phyloP scores from a whole-genome alignment of 2,888 invertebrate genomes.

The Oxytorus armatus region DNA sequence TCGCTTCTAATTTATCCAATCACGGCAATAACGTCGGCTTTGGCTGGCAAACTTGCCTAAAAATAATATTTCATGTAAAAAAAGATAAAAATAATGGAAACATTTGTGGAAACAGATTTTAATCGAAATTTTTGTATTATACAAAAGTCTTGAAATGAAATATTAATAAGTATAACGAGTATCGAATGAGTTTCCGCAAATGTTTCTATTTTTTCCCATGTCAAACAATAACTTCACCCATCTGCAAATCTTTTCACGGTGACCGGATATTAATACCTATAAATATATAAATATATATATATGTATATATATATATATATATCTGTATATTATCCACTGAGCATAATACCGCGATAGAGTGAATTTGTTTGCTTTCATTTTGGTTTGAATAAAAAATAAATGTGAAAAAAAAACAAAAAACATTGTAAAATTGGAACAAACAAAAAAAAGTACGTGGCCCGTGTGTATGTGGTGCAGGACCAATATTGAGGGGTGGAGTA shows the following conservation, averaged over 20 bases:
- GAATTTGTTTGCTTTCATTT: no score
- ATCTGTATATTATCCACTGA: background rate
- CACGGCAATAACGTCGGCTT: slow-evolving; percentile 23
- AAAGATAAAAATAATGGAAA: background rate
- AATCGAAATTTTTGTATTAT: background rate
- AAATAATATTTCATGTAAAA: background rate
- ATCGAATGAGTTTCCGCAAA: slow-evolving; percentile 30
- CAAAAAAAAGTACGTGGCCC: slow-evolving; percentile 75
- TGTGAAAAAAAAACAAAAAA: background rate
- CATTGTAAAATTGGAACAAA: slow-evolving; percentile 34
- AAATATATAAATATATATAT: slow-evolving; percentile 10
- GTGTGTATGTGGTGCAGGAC: slow-evolving; percentile 81
- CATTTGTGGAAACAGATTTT: background rate
- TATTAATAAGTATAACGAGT: no score
- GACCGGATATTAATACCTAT: slow-evolving; percentile 54
- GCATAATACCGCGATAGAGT: slow-evolving; percentile 13
- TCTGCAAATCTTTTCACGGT: slow-evolving; percentile 68
- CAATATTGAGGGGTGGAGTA: slow-evolving; percentile 81
- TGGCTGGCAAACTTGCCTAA: background rate
- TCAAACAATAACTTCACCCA: slow-evolving; percentile 60
- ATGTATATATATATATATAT: background rate
- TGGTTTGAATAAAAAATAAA: background rate
- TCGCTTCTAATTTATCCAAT: slow-evolving; percentile 28
- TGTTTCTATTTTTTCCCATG: slow-evolving; percentile 21
- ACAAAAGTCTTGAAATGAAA: background rate